Evolutionary conservation across 2,888 invertebrate genomes (phyloP), one percentile per base, ranked within the genome.

Genomic region (Idaea straminata): DNA sequence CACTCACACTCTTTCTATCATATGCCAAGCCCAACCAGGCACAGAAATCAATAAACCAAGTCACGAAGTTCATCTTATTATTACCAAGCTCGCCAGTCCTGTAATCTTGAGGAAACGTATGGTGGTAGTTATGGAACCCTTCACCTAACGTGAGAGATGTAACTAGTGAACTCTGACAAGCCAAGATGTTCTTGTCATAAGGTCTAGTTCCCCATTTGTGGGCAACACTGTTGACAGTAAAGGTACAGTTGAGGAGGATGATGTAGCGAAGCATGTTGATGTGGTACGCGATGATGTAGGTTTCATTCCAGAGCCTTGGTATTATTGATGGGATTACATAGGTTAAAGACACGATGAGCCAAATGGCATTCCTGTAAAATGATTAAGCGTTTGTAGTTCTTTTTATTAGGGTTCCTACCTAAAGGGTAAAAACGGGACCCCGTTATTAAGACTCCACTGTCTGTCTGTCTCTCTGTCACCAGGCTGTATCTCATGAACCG

Each of bases 71-170:
- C 62, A 94, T 80, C 61, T 92, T 87, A 78, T 94, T 93, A 72
- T 92, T 89, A 60, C 96, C 96, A 62, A 83, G 38, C 62, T 83
- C 83, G 0, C 79, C 79, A 0, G 79, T 74, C 15, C 77, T 72
- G 25, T 83, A 83, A 62, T 84, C 84, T 69, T 78, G 79, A 0
- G 83, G 81, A 67, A 77, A 83, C 1, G 73, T 75, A 65, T 83
- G 96, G 77, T 96, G 96, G 76, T 95, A 96, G 80, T 96, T 96
- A 86, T 96, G 96, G 94, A 95, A 96, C 5, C 96, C 96, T 82
- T 95, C 95, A 0, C 70, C 72, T 5, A 72, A 38, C 0, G 68
- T 67, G 0, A 65, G 38, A 4, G 65, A 0, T 1, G 63, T 10
- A 0, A 68, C 25, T 7, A 59, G 3, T 10, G 60, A 15, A 59